Evolutionary conservation across 53 echinoderm and acorn worm genomes (phyloP), one percentile per base, ranked within the genome.

Genomic region (Patiria pectinifera): DNA sequence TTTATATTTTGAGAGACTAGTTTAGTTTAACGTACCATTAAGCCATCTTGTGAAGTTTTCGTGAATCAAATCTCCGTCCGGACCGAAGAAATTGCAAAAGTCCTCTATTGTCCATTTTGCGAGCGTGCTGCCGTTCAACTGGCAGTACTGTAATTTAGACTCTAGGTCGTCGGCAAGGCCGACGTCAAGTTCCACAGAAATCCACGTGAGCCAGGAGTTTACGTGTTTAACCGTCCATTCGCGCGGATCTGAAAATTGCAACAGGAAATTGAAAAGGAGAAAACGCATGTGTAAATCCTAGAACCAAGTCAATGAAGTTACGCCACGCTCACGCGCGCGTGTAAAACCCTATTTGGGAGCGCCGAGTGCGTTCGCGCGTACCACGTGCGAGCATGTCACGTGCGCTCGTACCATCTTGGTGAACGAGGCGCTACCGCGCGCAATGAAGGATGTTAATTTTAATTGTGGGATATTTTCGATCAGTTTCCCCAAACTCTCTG

Each of bases 211-310:
- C 94, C 94, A 94, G 4, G 87, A 61, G 76, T 88, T 87, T n/a
- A 94, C 83, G 76, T 94, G 82, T 45, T 82, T 74, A 10, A 79
- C 84, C 59, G 92, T 92, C 94, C 94, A 94, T 3, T 87, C 88
- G 13, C 77, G 87, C 1, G 94, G 94, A 94, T 94, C 94, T 94
- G 75, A 72, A 83, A 83, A 45, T 18, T 82, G 46, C 44, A 74
- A 4, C 9, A 24, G n/a, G 10, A 24, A 74, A 74, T 18, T 74
- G 74, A 74, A 53, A 53, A 53, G 53, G 22, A 21, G 74, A 22
- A n/a, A 23, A 24, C 24, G 74, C 70, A 8, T 53, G 5, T 53
- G 1, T 53, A 53, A 53, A 8, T 5, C 8, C 53, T 5, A 5
- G 53, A 35, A 0, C 35, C 35, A 35, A 35, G 35, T 35, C 35